A percentile compares a stretch with the other conserved stretches of the same genome.
phyloP scores from a whole-genome alignment of 2,888 invertebrate genomes.

The Erpobdella octoculata region DNA sequence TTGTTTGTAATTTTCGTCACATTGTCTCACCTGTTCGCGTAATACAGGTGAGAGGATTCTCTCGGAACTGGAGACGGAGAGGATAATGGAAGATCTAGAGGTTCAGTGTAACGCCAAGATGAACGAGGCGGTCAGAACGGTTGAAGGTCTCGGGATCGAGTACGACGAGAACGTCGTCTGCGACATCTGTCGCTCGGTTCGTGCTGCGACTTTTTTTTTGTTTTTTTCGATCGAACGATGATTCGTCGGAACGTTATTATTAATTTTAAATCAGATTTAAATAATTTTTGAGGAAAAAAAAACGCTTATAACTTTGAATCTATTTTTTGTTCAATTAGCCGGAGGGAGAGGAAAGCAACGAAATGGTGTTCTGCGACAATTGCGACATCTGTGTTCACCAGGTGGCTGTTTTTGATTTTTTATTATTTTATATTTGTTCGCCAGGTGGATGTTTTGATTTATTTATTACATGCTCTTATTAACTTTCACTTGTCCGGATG shows the following conservation, averaged over 20 bases:
- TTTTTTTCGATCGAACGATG: not conserved
- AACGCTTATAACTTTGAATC: no score
- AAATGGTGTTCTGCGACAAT: conserved; percentile 60
- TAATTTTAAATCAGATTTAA: no score
- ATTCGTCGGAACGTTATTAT: no score
- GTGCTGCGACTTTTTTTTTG: conserved; percentile 56
- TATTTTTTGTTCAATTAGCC: conserved; percentile 8
- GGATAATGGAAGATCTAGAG: conserved; percentile 82
- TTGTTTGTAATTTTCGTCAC: no score
- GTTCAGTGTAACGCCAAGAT: conserved; percentile 57
- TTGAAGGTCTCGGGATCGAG: conserved; percentile 70
- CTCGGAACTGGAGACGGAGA: conserved; percentile 78
- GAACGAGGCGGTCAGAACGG: conserved; percentile 49
- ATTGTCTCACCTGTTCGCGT: conserved; percentile 75
- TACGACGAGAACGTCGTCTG: conserved; percentile 97
- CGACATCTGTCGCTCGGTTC: conserved; percentile 87
- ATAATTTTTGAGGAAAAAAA: no score
- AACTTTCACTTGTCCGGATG: no score
- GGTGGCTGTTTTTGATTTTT: no score
- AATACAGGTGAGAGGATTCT: conserved; percentile 56
- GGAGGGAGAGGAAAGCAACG: conserved; percentile 30
- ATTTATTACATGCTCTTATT: no score
- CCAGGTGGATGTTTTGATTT: no score
- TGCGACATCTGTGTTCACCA: conserved; percentile 99
- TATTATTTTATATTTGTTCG: no score